Evolutionary conservation across 2,113 vertebrate species (phyloP).

Genomic region (Ceuthmochares aereus): DNA sequence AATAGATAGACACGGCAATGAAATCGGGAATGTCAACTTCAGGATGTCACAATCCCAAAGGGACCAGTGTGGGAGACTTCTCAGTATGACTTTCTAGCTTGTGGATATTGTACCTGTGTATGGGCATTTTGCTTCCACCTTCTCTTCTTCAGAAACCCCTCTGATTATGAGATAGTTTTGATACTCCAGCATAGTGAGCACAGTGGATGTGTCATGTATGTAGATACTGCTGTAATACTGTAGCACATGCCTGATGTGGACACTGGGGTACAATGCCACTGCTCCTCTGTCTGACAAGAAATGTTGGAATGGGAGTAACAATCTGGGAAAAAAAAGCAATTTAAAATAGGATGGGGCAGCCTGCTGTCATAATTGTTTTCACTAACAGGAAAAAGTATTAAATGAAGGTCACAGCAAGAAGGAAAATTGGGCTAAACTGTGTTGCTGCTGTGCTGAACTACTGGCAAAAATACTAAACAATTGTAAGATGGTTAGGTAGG

Average conservation of each 20-base stretch:
- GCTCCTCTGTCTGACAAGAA: background rate
- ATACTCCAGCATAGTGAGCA: background rate
- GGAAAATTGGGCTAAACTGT: background rate
- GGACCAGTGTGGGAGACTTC: background rate
- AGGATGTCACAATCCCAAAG: background rate
- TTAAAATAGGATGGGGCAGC: background rate
- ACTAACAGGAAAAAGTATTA: background rate
- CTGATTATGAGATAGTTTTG: background rate
- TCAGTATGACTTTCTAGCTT: background rate
- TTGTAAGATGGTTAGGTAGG: background rate
- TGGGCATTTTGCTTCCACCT: background rate
- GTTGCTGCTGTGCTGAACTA: background rate
- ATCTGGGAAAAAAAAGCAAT: background rate
- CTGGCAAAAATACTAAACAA: background rate
- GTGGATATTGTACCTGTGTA: background rate
- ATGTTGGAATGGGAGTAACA: background rate
- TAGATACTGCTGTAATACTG: background rate
- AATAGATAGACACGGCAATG: background rate
- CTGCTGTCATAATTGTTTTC: background rate
- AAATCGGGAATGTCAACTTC: background rate
- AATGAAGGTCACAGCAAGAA: background rate
- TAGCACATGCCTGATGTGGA: background rate
- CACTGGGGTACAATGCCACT: background rate
- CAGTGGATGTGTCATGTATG: background rate
- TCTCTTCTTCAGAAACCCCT: background rate